Percentiles rank a stretch among this genome's conserved stretches.
Conservation (phyloP, 2,113 vertebrate species). For the Odontophorus gujanensis region DNA sequence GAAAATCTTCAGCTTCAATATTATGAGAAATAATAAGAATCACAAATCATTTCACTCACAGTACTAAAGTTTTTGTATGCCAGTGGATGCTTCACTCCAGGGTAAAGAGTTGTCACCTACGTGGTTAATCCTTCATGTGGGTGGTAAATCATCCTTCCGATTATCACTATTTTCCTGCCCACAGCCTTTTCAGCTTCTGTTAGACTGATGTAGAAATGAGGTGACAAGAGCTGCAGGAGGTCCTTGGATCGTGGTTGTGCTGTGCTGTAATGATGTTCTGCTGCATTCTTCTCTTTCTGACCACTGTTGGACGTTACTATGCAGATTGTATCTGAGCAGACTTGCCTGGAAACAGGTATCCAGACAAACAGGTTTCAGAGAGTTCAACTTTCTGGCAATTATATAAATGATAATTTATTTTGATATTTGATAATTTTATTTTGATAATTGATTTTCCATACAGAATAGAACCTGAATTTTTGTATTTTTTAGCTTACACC, state of each 20-base stretch:
- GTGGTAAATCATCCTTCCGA: neutral
- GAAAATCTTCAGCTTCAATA: neutral
- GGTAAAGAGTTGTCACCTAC: neutral
- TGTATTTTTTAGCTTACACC: neutral
- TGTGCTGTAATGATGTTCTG: neutral
- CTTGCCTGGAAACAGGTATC: neutral
- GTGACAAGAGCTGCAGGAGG: neutral
- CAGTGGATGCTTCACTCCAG: neutral
- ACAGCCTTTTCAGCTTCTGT: neutral
- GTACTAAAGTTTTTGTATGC: neutral
- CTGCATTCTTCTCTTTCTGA: neutral
- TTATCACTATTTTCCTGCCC: neutral
- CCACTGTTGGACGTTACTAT: neutral
- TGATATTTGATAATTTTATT: neutral
- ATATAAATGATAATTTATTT: neutral
- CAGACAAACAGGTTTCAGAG: neutral
- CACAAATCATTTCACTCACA: neutral
- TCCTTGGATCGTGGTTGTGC: neutral
- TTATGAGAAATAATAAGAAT: neutral
- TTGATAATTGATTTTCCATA: neutral
- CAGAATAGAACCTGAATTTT: neutral
- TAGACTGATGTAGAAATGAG: neutral
- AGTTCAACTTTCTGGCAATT: neutral
- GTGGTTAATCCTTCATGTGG: neutral
- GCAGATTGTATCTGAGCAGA: neutral